A percentile compares a stretch with the other conserved stretches of the same genome.
Conservation (phyloP, 2,888 invertebrate species). For the Mylabris sibirica region DNA sequence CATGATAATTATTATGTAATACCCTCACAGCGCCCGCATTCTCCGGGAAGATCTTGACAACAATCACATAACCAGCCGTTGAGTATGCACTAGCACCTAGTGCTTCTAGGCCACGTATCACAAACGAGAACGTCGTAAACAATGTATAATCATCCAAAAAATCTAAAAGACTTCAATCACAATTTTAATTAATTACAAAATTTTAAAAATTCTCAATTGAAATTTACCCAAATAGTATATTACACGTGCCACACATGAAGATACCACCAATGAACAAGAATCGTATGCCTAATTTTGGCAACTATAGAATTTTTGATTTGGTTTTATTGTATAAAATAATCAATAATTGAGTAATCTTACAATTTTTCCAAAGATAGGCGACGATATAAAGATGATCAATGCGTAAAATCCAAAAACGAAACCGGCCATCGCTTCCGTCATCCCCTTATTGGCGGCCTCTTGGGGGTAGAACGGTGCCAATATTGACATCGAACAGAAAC, state of each 20-base stretch:
- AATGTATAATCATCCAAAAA: slow-evolving; percentile 63
- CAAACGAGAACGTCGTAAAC: slow-evolving; percentile 74
- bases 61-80: slow-evolving; percentile 79
- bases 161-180: background rate
- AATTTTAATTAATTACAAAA: no score
- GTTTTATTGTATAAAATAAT: slow-evolving; percentile 27
- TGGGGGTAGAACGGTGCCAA: slow-evolving; percentile 81
- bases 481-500: slow-evolving; percentile 79
- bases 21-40: slow-evolving; percentile 76
- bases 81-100: slow-evolving; percentile 78
- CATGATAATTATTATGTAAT: slow-evolving; percentile 51
- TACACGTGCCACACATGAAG: slow-evolving; percentile 73
- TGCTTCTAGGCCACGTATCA: slow-evolving; percentile 76
- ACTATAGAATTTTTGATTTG: slow-evolving; percentile 63
- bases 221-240: slow-evolving; percentile 75
- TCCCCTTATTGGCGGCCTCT: slow-evolving; percentile 76
- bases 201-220: background rate
- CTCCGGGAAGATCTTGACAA: slow-evolving; percentile 78
- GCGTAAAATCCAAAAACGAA: slow-evolving; percentile 81
- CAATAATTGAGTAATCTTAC: slow-evolving; percentile 63
- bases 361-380: slow-evolving; percentile 77
- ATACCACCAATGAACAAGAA: slow-evolving; percentile 74
- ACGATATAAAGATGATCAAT: slow-evolving; percentile 74
- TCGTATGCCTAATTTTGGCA: slow-evolving; percentile 74
- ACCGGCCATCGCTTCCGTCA: slow-evolving; percentile 73